Evolutionary conservation across 2,888 invertebrate genomes (phyloP), one percentile per base, ranked within the genome.

Genomic region (Gerris lacustris): DNA sequence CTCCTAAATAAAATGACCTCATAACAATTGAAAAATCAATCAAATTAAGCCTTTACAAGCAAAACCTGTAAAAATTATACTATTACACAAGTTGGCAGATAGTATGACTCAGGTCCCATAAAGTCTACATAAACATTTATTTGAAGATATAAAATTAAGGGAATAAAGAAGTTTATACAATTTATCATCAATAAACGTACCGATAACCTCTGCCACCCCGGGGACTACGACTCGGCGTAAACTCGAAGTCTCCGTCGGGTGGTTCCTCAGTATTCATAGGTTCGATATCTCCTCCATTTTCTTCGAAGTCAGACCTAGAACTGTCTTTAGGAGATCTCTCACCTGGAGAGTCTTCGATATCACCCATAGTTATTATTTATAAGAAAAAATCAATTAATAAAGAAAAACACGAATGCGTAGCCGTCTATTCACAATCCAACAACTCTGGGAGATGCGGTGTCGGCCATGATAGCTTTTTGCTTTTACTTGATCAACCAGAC

Each of bases 161-260:
- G 31, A 31, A 31, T 31, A 31, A 31, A 31, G 31, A 31, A 31
- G 31, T 31, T 31, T 31, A 2, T 31, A 31, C 1, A 55, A 55
- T 15, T 55, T 5, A 9, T 55, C 55, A 55, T 55, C 11, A 55
- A 55, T 1, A 55, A 64, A 45, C 31, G 31, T 69, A 84, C 84
- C 83, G 82, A 76, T 83, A 84, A 69, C 81, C 82, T 71, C 82
- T 82, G 75, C 84, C 79, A 45, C 83, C 79, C 73, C 80, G 76
- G 31, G 79, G 82, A 72, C 80, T 80, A 69, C 81, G 78, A 76
- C 82, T 83, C 76, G 83, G 84, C 75, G 83, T 81, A 73, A 81
- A 82, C 71, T 82, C 80, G 67, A 82, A 80, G 45, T 73, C 72
- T 66, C 71, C 72, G 18, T 74, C 75, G 69, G 74, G 74, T 71